phyloP scores from a whole-genome alignment of 2,113 vertebrate genomes.

The Probosciger aterrimus region DNA sequence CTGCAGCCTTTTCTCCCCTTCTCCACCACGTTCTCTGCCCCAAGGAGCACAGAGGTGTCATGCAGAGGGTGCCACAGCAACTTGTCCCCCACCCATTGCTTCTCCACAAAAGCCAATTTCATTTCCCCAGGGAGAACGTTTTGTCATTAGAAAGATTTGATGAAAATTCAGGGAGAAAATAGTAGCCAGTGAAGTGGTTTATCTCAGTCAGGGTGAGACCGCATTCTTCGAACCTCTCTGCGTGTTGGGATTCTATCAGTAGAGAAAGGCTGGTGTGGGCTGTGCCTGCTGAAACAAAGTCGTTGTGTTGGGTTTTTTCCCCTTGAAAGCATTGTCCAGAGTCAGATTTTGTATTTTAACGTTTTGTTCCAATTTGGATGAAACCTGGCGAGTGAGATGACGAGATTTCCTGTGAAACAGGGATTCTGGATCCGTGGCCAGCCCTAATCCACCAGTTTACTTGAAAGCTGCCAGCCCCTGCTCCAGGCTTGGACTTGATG shows the following conservation, averaged over 20 bases:
- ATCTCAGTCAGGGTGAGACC: neutral
- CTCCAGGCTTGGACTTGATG: neutral
- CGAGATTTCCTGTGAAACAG: neutral
- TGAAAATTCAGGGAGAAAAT: neutral
- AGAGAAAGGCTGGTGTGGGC: neutral
- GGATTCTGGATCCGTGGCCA: neutral
- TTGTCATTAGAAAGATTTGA: neutral
- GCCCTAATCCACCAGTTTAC: neutral
- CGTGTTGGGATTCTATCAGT: accelerated
- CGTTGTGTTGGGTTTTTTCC: accelerated
- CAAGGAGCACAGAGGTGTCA: neutral
- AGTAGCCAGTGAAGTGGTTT: neutral
- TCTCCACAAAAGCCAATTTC: neutral
- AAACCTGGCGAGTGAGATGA: neutral
- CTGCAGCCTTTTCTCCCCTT: neutral
- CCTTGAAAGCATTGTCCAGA: neutral
- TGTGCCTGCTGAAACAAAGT: neutral
- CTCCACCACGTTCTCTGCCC: neutral
- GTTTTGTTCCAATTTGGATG: neutral
- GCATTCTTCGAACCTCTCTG: neutral
- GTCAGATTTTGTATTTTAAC: neutral
- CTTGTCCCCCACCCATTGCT: neutral
- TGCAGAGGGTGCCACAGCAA: neutral
- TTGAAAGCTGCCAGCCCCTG: neutral
- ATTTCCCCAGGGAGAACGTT: neutral